A percentile compares a stretch with the other conserved stretches of the same genome.
Evolutionary conservation across 2,888 invertebrate genomes (phyloP).

Genomic region (Caenorhabditis sp.): DNA sequence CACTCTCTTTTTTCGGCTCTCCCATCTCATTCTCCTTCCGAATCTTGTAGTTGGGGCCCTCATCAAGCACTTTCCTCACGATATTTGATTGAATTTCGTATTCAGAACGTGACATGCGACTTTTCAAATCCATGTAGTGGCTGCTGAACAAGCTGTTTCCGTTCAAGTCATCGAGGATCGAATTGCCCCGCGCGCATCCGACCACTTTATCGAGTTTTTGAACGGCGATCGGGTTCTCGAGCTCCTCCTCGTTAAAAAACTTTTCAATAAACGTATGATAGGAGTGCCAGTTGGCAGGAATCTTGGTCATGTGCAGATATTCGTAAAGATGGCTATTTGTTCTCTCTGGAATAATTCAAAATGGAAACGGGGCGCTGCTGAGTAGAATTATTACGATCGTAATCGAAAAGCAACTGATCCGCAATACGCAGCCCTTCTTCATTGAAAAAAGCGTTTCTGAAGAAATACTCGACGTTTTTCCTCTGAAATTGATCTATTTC

Average conservation of each 20-base stretch:
- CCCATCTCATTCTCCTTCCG: conserved; percentile 2
- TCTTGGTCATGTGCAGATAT: conserved; percentile 3
- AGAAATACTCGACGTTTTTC: conserved; percentile 30
- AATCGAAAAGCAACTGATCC: conserved; percentile 21
- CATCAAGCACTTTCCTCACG: conserved; percentile 10
- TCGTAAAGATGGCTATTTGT: neutral
- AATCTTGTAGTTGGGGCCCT: conserved; percentile 19
- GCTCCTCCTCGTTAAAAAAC: conserved; percentile 15
- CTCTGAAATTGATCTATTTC: conserved; percentile 31
- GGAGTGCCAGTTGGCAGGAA: conserved; percentile 9
- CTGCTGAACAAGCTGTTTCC: neutral
- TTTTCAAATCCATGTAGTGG: neutral
- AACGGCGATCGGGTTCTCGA: neutral
- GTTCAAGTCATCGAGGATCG: conserved; percentile 4
- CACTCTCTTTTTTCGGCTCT: conserved; percentile 8
- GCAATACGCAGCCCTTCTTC: conserved; percentile 38
- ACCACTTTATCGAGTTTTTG: conserved; percentile 34
- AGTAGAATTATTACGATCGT: too few relatives aligned
- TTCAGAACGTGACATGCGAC: neutral
- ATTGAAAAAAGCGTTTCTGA: conserved; percentile 25
- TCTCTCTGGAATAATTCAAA: conserved; percentile 24
- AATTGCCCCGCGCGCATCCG: conserved; percentile 33
- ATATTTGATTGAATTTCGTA: neutral
- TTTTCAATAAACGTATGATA: neutral
- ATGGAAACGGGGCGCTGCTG: too few relatives aligned